Evolutionary conservation across 2,113 vertebrate genomes (phyloP).

Genomic region (Carassius gibelio): DNA sequence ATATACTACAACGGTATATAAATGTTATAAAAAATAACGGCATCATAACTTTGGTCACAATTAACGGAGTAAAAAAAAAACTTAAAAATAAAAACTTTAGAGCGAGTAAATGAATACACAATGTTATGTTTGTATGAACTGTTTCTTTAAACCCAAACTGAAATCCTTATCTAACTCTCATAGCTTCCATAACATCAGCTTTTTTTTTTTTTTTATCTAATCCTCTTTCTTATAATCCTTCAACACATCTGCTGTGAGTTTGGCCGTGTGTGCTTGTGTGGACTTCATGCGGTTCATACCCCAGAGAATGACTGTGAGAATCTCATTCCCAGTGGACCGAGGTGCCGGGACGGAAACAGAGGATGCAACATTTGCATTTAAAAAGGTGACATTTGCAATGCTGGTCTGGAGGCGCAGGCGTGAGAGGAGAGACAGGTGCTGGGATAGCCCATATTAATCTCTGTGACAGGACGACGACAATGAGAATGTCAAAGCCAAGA

Average conservation of each 20-base stretch:
- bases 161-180: slow-evolving; percentile 14
- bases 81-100: no score
- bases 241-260: background rate
- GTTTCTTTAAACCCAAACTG: slow-evolving; percentile 3
- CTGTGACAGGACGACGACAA: slow-evolving; percentile 48
- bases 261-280: background rate
- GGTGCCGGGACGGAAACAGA: slow-evolving; percentile 18
- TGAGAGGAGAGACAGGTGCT: slow-evolving; percentile 34
- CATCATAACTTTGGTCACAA: background rate
- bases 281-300: background rate
- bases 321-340: slow-evolving; percentile 32
- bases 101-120: no score
- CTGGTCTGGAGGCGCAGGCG: slow-evolving; percentile 55
- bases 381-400: slow-evolving; percentile 59
- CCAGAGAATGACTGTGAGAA: background rate
- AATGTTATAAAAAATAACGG: background rate
- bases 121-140: background rate
- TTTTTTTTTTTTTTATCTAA: background rate
- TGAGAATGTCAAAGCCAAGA: slow-evolving; percentile 50
- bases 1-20: background rate
- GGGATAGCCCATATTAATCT: slow-evolving; percentile 40
- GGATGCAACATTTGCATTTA: slow-evolving; percentile 54
- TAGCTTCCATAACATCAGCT: background rate
- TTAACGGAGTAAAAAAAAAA: no score
- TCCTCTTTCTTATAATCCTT: slow-evolving; percentile 34